These are phyloP conservation scores for Thera obeliscata DNA, from an alignment of 2,888 invertebrate genomes.

Conservation along the genomic window DNA sequence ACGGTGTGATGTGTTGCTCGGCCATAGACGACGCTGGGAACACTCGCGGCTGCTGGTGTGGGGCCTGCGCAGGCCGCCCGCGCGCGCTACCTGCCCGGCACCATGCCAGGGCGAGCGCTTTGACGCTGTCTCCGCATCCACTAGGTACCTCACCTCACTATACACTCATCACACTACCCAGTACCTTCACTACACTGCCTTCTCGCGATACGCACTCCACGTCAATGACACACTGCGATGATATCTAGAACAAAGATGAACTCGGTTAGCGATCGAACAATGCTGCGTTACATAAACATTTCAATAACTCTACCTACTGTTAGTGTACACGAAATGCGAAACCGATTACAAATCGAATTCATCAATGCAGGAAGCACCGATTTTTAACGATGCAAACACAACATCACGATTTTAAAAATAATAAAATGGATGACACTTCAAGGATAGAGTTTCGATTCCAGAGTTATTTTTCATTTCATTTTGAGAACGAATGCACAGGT, in stretches of 20 bases:
- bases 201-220: slow-evolving; percentile 20
- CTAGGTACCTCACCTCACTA: slow-evolving; percentile 49
- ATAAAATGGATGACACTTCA: slow-evolving; percentile 80
- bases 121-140: slow-evolving; percentile 73
- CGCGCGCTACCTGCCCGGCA: slow-evolving; percentile 84
- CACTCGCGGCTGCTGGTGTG: slow-evolving; percentile 84
- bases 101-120: slow-evolving; percentile 81
- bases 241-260: slow-evolving; percentile 79
- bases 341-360: slow-evolving; percentile 33
- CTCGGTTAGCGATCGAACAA: slow-evolving; percentile 72
- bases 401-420: slow-evolving; percentile 65
- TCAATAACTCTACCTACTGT: slow-evolving; percentile 68
- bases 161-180: slow-evolving; percentile 52
- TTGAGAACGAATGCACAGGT: slow-evolving; percentile 21
- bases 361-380: slow-evolving; percentile 26
- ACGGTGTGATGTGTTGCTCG: slow-evolving; percentile 93
- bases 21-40: slow-evolving; percentile 95
- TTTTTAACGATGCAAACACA: slow-evolving; percentile 51
- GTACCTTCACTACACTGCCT: slow-evolving; percentile 49
- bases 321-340: slow-evolving; percentile 31
- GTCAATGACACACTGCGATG: slow-evolving; percentile 59
- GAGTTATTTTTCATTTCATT: slow-evolving; percentile 76
- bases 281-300: slow-evolving; percentile 82
- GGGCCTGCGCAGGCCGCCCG: slow-evolving; percentile 84
- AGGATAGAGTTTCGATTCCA: slow-evolving; percentile 72